Evolutionary conservation across 1,140 invertebrate genomes (phyloP).

Genomic region (Apis mellifera): Amel_HAv3.1 CM009931.2:22879001-22879500

Average conservation of each 20-base stretch:
- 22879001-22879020: too few species aligned
- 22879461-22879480: conserved; percentile 29
- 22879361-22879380: not conserved
- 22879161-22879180: conserved; percentile 13
- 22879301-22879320: not conserved
- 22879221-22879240: conserved; percentile 31
- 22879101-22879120: conserved; percentile 32
- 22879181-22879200: conserved; percentile 20
- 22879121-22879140: conserved; percentile 23
- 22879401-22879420: not conserved
- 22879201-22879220: conserved; percentile 3
- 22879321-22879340: not conserved
- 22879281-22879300: too few species aligned
- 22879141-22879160: conserved; percentile 21
- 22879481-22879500: conserved; percentile 42
- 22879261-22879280: not conserved
- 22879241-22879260: conserved; percentile 12
- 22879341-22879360: not conserved
- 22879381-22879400: not conserved
- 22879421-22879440: not conserved
- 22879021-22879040: not conserved
- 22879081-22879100: not conserved
- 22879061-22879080: not conserved
- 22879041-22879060: not conserved
- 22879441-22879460: not conserved